Conservation (phyloP, 2,888 invertebrate genomes). For the Dendrolimus houi region DNA sequence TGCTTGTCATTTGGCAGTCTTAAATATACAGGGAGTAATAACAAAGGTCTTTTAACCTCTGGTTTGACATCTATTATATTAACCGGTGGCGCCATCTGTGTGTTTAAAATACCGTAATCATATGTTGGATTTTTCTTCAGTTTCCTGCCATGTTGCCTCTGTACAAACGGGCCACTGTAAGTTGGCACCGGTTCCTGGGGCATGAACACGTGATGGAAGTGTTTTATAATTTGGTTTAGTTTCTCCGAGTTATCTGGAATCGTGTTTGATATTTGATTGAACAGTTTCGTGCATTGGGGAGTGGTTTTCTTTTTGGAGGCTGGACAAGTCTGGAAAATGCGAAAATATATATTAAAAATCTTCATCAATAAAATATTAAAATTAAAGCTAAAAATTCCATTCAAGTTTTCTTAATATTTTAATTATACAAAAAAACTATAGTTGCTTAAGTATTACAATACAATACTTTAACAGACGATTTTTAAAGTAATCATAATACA, state of each 20-base stretch:
- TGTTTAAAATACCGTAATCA: slow-evolving; percentile 36
- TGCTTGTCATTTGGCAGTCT: slow-evolving; percentile 19
- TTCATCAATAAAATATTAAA: too few relatives aligned
- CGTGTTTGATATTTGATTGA: slow-evolving; percentile 29
- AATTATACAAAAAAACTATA: too few relatives aligned
- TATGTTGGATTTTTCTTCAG: slow-evolving; percentile 24
- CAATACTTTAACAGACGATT: too few relatives aligned
- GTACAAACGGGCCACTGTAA: neutral
- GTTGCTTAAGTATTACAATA: too few relatives aligned
- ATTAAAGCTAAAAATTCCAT: too few relatives aligned
- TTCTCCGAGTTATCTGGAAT: slow-evolving; percentile 21
- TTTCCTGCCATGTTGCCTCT: slow-evolving; percentile 7
- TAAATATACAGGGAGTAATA: slow-evolving; percentile 46
- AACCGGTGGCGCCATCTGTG: slow-evolving; percentile 34
- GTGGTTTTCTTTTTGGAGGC: slow-evolving; percentile 32
- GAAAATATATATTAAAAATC: slow-evolving; percentile 1
- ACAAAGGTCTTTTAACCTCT: slow-evolving; percentile 22
- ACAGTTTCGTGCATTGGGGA: slow-evolving; percentile 36
- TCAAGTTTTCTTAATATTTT: too few relatives aligned
- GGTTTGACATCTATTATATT: slow-evolving; percentile 34
- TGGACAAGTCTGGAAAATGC: slow-evolving; percentile 50
- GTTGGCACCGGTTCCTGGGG: slow-evolving; percentile 6
- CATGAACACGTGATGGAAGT: slow-evolving; percentile 32
- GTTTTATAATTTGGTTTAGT: slow-evolving; percentile 23
- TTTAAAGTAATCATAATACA: too few relatives aligned